Base-by-base conservation (phyloP, 2,888 invertebrate species). In the Imbricaverruca yamaguchii region DNA sequence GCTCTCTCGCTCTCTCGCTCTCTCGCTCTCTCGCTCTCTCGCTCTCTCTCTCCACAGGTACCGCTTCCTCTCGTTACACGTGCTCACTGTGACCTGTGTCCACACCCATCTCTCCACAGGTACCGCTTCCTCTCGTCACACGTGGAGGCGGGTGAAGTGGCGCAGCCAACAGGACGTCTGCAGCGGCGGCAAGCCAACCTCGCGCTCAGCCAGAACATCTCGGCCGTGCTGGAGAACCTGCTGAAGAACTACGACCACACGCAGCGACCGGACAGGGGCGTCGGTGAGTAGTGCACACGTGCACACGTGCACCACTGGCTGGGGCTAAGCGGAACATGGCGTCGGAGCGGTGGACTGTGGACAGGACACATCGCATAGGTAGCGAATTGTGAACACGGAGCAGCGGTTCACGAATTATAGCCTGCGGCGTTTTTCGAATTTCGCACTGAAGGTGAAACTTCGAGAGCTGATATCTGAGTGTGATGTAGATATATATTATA, bases 231-330 rank as follows among this genome's bases (percentile, higher is more conserved):
- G 84, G 95, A 95, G 86, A 94, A 94, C 86, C 90, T 96, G 67
- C 89, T 96, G 85, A 94, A 95, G 88, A 93, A 95, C 87, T 96
- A 96, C 86, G 95, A 96, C 87, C 94, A 93, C 86, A 94, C 94
- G 55, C 94, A 95, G 86, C 88, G 95, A 83, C 95, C 96, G 10
- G 94, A 94, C n/a, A 94, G 94, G 86, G 94, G 93, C 77, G 92
- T 93, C 91, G 95, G 94, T 94, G 87, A 81, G 82, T 81, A 18
- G 39, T 11, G 59, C 39, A 39, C 39, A 39, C 39, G 39, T 39
- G 39, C 39, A 39, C 39, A 39, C 39, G 39, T 39, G 39, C 39
- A 39, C 39, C 39, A 4, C 39, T 4, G 39, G 39, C 39, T 39
- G 39, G 4, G 39, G 39, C 39, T 39, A 1, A 39, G 39, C 39